Evolutionary conservation across 2,888 invertebrate species (phyloP), one percentile per base, ranked within the genome.

Genomic region (Catotricha subobsoleta): DNA sequence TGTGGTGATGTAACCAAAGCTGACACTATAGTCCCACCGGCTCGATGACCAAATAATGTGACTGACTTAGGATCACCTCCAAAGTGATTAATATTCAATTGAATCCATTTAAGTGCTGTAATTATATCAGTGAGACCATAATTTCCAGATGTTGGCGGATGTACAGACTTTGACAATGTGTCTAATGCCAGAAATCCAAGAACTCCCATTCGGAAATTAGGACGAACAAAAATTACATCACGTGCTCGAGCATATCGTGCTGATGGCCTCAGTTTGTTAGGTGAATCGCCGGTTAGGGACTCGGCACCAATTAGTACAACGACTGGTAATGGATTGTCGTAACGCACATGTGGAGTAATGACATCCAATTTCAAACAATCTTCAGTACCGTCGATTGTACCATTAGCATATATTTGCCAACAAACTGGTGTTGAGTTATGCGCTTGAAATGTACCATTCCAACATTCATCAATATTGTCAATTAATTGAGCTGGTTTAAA

Each of bases 331-430:
- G 82, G 83, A 15, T 73, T 72, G 49, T 79, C 76, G 53, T 84
- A 86, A 36, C 80, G 67, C 3, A 86, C 77, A 47, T 78, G 74
- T 0, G 88, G 87, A 2, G 87, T 84, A 25, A 80, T 75, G 2
- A 90, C 72, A 52, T 88, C 87, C 8, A 90, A 60, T 15, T 80
- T 81, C 28, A 90, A 64, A 50, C 90, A 90, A 57, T 88, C 78
- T 58, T 90, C 90, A 3, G 67, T 64, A 1, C 84, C 83, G n/a
- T 68, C 65, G 13, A 72, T 62, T 1, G 70, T 71, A 18, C 76
- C 74, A 49, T 77, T 73, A 42, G 72, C 68, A 42, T 76, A 66
- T 37, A 77, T 68, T 55, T 86, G 86, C 50, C 74, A 64, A 55
- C 87, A 87, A 1, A 69, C 62, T 1, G 73, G 69, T 1, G 76